Evolutionary conservation across 2,888 invertebrate genomes (phyloP).

Genomic region (Norana najaformis): DNA sequence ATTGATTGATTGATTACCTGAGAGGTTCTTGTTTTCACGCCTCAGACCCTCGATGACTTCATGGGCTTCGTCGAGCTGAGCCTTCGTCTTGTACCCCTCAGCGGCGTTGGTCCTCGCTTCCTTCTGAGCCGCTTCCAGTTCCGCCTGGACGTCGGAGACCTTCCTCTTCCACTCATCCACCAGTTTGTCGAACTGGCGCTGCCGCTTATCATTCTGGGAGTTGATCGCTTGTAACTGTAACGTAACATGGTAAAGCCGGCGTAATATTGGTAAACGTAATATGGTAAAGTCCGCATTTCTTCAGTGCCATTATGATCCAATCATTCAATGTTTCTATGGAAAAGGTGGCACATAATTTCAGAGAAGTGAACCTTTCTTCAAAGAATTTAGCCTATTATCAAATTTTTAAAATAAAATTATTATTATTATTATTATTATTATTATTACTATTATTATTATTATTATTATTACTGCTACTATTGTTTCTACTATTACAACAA

Average conservation of each 20-base stretch:
- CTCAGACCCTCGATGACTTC: constrained; percentile 96
- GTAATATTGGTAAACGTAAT: neutral
- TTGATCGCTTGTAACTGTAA: constrained; percentile 42
- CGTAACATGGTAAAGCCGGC: neutral
- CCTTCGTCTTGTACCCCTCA: constrained; percentile 96
- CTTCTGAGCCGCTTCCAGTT: constrained; percentile 97
- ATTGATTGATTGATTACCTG: constrained; percentile 63
- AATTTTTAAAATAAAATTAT: constrained; percentile 98
- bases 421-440: constrained; percentile 52
- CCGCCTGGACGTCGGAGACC: constrained; percentile 82
- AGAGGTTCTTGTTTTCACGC: constrained; percentile 99
- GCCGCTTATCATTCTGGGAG: constrained; percentile 66
- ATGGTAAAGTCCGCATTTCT: neutral
- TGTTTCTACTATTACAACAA: neutral
- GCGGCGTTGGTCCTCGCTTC: constrained; percentile 99
- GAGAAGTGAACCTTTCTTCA: neutral
- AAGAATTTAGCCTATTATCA: constrained; percentile 55
- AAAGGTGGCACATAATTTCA: neutral
- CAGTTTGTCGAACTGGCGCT: constrained; percentile 99
- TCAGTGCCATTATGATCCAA: too few relatives aligned
- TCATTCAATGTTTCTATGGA: too few relatives aligned
- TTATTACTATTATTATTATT: neutral
- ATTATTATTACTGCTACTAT: constrained; percentile 9
- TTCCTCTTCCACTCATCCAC: constrained; percentile 99
- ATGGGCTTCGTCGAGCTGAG: constrained; percentile 93